Percentiles rank a stretch among this genome's conserved stretches.
Evolutionary conservation across 2,888 invertebrate species (phyloP).

Genomic region (Leptura quadrifasciata): DNA sequence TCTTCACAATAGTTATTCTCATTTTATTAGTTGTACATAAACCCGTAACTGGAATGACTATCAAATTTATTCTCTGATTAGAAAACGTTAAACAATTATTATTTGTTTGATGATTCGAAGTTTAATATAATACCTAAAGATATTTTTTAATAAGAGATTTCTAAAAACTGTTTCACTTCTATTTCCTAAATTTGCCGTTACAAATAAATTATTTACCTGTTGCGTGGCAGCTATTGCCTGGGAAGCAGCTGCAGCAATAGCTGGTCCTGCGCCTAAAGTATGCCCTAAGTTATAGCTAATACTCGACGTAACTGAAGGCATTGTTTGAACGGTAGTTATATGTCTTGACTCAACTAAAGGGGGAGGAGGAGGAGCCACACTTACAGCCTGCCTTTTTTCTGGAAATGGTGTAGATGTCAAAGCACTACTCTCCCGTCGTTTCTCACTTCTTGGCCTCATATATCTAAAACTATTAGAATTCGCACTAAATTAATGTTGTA

Average conservation of each 20-base stretch:
- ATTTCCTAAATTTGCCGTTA: too few relatives aligned
- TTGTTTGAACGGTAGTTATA: slow-evolving; percentile 52
- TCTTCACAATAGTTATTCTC: too few relatives aligned
- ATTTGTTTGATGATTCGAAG: too few relatives aligned
- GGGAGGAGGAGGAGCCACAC: slow-evolving; percentile 59
- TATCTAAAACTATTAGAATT: slow-evolving; percentile 62
- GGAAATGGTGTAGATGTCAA: slow-evolving; percentile 71
- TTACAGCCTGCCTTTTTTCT: slow-evolving; percentile 74
- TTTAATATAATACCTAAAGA: too few relatives aligned
- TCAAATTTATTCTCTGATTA: too few relatives aligned
- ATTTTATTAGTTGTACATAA: too few relatives aligned
- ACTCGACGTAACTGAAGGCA: slow-evolving; percentile 69
- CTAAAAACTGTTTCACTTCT: too few relatives aligned
- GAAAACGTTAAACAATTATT: too few relatives aligned
- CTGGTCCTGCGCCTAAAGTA: slow-evolving; percentile 87
- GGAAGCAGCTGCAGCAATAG: slow-evolving; percentile 95
- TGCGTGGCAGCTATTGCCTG: slow-evolving; percentile 98
- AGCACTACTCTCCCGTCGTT: slow-evolving; percentile 83
- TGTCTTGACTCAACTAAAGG: slow-evolving; percentile 66
- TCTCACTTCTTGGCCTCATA: slow-evolving; percentile 79
- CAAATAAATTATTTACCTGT: slow-evolving; percentile 78
- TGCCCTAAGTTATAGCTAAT: slow-evolving; percentile 86
- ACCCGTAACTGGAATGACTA: too few relatives aligned
- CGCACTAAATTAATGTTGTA: slow-evolving; percentile 48
- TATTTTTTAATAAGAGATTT: too few relatives aligned